Evolutionary conservation across 2,888 invertebrate genomes (phyloP), one percentile per base, ranked within the genome.

Genomic region (Cephus spinipes): DNA sequence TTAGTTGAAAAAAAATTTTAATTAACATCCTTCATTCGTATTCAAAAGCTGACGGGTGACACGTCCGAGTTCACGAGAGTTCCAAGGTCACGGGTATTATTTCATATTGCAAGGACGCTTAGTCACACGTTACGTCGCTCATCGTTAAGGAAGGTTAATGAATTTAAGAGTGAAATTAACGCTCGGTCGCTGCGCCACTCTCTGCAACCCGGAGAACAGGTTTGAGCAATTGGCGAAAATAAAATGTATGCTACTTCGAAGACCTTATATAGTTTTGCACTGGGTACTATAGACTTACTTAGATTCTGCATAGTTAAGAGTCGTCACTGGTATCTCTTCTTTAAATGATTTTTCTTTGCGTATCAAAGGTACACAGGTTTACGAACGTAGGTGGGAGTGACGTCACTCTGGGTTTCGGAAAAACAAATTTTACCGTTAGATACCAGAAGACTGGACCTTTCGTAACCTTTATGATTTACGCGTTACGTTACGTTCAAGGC

Each of bases 131-230:
- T 32, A 71, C 71, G 31, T 74, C 74, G n/a, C 31, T 32, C 33
- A 35, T 74, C 30, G 35, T 34, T 34, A 34, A 35, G 35, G 74
- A 34, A 74, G 74, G 74, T 35, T 74, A 74, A 74, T 74, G 33
- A 74, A 74, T 74, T 74, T 74, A 74, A 74, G 74, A 74, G 74
- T 74, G 74, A 74, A 74, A 74, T 74, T 74, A 74, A 74, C 35
- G 74, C 36, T 31, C 31, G 12, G 71, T 23, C 55, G 55, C 55
- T 55, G 55, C 55, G 55, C 55, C 30, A 71, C 71, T 71, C 31
- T 71, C 33, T 32, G 31, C 31, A 74, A 11, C 30, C 33, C 33
- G 74, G 3, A 35, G 74, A 74, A 74, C 74, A 35, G 74, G 74
- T 74, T 74, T 35, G 12, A 33, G 74, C 74, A 33, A 74, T 74